phyloP scores from a whole-genome alignment of 2,888 invertebrate species.

The Ptychoptera albimana region DNA sequence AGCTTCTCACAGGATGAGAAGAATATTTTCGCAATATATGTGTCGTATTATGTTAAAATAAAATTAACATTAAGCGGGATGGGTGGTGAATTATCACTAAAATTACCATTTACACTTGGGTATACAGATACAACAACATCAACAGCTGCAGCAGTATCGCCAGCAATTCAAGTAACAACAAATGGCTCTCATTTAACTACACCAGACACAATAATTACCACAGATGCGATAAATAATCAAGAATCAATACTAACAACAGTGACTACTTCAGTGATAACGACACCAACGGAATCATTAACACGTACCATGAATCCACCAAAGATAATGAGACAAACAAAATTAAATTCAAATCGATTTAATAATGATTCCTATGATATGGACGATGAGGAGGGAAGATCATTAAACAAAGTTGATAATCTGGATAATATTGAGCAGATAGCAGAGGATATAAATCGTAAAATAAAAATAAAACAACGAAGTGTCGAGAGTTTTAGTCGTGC shows the following conservation, averaged over 20 bases:
- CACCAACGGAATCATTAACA: background rate
- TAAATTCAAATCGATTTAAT: constrained; percentile 1
- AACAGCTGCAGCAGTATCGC: background rate
- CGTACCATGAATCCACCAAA: background rate
- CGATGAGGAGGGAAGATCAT: background rate
- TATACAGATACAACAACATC: constrained; percentile 29
- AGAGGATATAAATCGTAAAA: background rate
- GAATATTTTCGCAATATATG: constrained; percentile 81
- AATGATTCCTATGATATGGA: background rate
- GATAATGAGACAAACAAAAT: background rate
- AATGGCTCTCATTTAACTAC: background rate
- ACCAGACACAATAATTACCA: background rate
- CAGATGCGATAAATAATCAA: background rate
- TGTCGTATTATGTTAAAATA: constrained; percentile 81
- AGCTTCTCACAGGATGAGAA: constrained; percentile 46
- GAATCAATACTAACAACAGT: background rate
- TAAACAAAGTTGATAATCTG: background rate
- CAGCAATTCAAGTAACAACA: background rate
- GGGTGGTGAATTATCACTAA: constrained; percentile 63
- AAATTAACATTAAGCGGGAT: constrained; percentile 66
- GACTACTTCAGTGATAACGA: background rate
- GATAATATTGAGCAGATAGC: constrained; percentile 3
- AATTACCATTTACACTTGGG: constrained; percentile 64
- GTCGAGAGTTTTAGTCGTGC: background rate
- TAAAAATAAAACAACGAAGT: background rate